A percentile compares a stretch with the other conserved stretches of the same genome.
Conservation (phyloP, 2,113 vertebrate species). For the Craseonycteris thonglongyai region DNA sequence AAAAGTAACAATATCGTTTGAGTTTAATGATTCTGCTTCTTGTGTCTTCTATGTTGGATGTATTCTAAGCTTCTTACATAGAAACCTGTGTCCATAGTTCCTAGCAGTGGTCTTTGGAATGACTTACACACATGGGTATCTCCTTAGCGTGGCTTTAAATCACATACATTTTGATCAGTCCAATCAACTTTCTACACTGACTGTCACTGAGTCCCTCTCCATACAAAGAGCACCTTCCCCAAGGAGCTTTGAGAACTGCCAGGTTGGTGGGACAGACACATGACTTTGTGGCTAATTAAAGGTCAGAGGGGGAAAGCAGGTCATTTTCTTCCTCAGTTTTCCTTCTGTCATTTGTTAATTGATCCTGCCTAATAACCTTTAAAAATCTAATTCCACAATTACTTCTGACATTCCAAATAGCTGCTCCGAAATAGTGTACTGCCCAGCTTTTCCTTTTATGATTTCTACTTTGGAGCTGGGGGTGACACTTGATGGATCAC, state of each 20-base stretch:
- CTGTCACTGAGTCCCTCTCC: not conserved
- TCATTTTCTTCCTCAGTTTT: constrained; percentile 2
- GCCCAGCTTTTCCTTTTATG: not conserved
- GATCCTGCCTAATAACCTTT: constrained; percentile 62
- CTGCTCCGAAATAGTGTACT: not conserved
- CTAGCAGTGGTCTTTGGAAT: not conserved
- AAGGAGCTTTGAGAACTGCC: constrained; percentile 46
- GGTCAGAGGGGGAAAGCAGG: constrained; percentile 38
- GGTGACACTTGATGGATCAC: not conserved
- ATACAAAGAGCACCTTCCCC: not conserved
- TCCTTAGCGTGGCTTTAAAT: constrained; percentile 28
- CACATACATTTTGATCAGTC: not conserved
- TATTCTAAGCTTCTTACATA: not conserved
- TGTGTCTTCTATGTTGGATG: not conserved
- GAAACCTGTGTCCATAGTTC: not conserved
- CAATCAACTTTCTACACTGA: not conserved
- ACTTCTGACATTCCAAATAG: constrained; percentile 15
- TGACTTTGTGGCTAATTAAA: constrained; percentile 55
- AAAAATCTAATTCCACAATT: constrained; percentile 47
- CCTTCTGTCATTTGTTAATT: constrained; percentile 63
- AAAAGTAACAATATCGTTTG: constrained; percentile 9
- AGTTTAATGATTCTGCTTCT: not conserved
- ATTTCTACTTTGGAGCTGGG: not conserved
- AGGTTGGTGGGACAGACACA: not conserved
- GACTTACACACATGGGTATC: not conserved